Evolutionary conservation across 2,797 vertebrate species (phyloP), one percentile per base, ranked within the genome.

Genomic region (Amblyraja radiata): DNA sequence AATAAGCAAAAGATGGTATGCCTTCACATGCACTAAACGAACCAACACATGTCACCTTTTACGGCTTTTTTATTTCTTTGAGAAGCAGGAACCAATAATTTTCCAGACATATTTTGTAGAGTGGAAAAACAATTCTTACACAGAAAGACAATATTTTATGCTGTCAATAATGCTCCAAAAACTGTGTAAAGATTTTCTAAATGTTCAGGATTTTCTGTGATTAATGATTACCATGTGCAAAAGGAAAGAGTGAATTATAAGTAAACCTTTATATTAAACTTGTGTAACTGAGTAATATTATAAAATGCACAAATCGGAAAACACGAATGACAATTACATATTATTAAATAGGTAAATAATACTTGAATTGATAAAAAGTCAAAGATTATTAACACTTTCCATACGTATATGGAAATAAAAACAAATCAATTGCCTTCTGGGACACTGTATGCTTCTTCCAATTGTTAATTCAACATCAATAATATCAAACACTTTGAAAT

Each of bases 11-110:
- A 76, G 71, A n/a, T 92, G 39, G 90, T 23, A 14, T 73, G 46
- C 71, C 10, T 58, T 74, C 39, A 74, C 54, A 6, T 16, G 8
- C 65, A 25, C 63, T 68, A 39, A 76, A 6, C 23, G 14, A 25
- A 92, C 90, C 54, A 92, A 92, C 74, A 36, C 9, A 92, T 28
- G 90, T 1, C 90, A 92, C 25, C 11, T 76, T 92, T 76, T 76
- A 92, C 76, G 90, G 23, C 39, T 58, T 54, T 54, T 92, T 92
- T 76, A 92, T 76, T 74, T 71, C 25, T 74, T 74, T 28, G 65
- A 46, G 71, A 6, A 92, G 36, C 21, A 74, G 58, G 90, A 92
- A 92, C 23, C 39, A 54, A 91, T 39, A 91, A 23, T 46, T 54
- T 46, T 28, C 46, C 4, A 91, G 39, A 74, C n/a, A 4, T 39